Conservation (phyloP, 1,140 invertebrate species). For the Helicoverpa zea region DNA sequence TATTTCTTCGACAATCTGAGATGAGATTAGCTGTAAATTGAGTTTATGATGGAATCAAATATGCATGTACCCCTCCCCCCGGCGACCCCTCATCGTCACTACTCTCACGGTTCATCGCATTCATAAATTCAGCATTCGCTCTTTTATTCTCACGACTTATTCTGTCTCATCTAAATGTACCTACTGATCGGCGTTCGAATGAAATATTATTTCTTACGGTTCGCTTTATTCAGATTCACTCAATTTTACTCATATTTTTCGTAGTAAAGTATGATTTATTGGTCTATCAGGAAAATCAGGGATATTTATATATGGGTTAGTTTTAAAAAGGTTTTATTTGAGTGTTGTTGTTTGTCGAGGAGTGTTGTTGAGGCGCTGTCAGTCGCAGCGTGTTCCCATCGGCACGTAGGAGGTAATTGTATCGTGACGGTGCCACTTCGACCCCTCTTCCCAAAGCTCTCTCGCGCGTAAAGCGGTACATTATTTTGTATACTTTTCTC, state of each 20-base stretch:
- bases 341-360: conserved; percentile 36
- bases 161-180: conserved; percentile 65
- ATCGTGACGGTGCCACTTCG: conserved; percentile 70
- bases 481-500: conserved; percentile 62
- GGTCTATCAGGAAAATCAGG: conserved; percentile 29
- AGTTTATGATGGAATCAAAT: conserved; percentile 84
- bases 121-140: conserved; percentile 70
- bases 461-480: conserved; percentile 62
- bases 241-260: conserved; percentile 52
- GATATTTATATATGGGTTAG: conserved; percentile 20
- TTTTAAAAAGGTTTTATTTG: conserved; percentile 16
- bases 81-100: conserved; percentile 50
- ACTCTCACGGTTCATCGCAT: conserved; percentile 72
- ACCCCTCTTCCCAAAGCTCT: conserved; percentile 58
- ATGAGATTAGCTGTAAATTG: conserved; percentile 86
- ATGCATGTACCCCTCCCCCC: conserved; percentile 73
- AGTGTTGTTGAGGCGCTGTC: conserved; percentile 56
- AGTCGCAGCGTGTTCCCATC: conserved; percentile 63
- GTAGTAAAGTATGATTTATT: conserved; percentile 51
- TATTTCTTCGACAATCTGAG: conserved; percentile 85
- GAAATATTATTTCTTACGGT: conserved; percentile 64
- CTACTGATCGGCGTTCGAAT: conserved; percentile 64
- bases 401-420: conserved; percentile 72
- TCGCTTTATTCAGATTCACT: conserved; percentile 50
- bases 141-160: conserved; percentile 69